A percentile compares a stretch with the other conserved stretches of the same genome.
These are phyloP conservation scores for Porites rus DNA, from an alignment of 92 coral and sea anemone species.

Conservation along the genomic window DNA sequence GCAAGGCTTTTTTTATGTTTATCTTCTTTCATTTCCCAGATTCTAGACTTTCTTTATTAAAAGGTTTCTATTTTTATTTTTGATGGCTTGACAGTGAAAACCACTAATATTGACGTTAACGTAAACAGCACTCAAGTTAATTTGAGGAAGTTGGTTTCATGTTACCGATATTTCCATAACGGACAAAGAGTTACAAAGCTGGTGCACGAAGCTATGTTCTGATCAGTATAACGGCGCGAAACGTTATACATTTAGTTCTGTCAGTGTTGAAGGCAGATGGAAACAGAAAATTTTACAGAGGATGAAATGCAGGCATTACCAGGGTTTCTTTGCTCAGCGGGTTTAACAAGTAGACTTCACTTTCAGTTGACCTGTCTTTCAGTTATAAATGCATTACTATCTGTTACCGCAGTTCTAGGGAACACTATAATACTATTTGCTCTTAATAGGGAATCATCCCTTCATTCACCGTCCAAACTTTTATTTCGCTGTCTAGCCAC, in stretches of 20 bases:
- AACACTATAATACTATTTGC: background rate
- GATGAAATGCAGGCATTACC: background rate
- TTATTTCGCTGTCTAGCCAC: background rate
- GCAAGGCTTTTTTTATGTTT: no score
- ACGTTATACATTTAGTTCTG: background rate
- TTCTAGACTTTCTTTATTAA: no score
- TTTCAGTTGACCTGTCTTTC: background rate
- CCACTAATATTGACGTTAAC: no score
- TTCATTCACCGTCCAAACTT: conserved; percentile 1
- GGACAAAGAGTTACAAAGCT: no score
- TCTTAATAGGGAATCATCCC: background rate
- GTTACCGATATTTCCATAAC: no score
- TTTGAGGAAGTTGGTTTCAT: no score
- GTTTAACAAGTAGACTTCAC: background rate
- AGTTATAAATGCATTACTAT: background rate
- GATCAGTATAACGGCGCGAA: background rate
- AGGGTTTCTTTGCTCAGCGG: background rate
- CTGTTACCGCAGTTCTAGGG: background rate
- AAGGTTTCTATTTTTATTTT: no score
- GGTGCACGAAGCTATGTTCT: background rate
- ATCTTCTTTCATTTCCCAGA: no score
- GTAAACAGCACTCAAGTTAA: no score
- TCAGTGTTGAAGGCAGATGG: background rate
- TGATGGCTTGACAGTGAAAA: no score
- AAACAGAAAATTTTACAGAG: background rate